Evolutionary conservation across 2,888 invertebrate genomes (phyloP).

Genomic region (Drosophila putrida): DNA sequence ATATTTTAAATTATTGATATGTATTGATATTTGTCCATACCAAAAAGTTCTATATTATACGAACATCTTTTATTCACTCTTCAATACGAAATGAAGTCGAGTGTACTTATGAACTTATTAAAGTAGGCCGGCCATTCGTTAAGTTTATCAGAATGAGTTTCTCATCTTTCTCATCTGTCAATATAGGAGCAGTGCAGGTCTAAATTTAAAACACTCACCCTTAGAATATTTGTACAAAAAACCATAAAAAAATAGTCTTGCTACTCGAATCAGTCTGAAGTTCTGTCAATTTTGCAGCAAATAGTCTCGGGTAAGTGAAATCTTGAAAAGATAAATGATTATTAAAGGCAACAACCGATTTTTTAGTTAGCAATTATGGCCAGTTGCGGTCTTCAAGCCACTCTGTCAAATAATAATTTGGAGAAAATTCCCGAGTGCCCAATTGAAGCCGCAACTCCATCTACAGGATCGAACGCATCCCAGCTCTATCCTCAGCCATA

Average conservation of each 20-base stretch:
- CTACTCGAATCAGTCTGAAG: slow-evolving; percentile 35
- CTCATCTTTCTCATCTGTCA: slow-evolving; percentile 16
- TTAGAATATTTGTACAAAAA: slow-evolving; percentile 47
- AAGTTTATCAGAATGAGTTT: slow-evolving; percentile 14
- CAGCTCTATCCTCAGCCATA: neutral
- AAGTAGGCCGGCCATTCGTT: slow-evolving; percentile 21
- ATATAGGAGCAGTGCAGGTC: slow-evolving; percentile 44
- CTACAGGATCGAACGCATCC: neutral
- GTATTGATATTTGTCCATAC: too few relatives aligned
- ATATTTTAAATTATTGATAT: too few relatives aligned
- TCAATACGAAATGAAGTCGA: neutral
- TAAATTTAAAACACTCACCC: slow-evolving; percentile 51
- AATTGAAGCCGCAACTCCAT: neutral
- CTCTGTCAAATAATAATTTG: slow-evolving; percentile 37
- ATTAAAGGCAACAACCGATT: neutral
- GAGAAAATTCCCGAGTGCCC: slow-evolving; percentile 11
- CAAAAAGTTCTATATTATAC: too few relatives aligned
- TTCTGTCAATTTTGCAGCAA: slow-evolving; percentile 55
- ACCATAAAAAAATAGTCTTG: slow-evolving; percentile 39
- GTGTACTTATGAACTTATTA: neutral
- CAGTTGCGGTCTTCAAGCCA: slow-evolving; percentile 54
- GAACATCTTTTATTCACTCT: too few relatives aligned
- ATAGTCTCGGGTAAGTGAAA: slow-evolving; percentile 59
- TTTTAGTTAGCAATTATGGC: slow-evolving; percentile 58
- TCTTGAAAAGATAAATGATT: neutral